Evolutionary conservation across 2,888 invertebrate species (phyloP).

Genomic region (Eremobia ochroleuca): DNA sequence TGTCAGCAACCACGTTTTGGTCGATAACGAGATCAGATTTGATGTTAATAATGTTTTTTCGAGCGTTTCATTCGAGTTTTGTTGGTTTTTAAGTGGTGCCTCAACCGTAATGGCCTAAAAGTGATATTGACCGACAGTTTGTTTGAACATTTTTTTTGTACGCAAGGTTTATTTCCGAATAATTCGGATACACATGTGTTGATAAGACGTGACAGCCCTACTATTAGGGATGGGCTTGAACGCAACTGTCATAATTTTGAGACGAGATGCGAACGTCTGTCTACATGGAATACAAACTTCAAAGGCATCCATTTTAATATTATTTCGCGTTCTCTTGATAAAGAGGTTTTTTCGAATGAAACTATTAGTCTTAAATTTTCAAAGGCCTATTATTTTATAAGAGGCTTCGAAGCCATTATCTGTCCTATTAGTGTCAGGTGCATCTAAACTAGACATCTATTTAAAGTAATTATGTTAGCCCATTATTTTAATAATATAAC

Average conservation of each 20-base stretch:
- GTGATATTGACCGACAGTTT: constrained; percentile 68
- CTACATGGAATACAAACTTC: neutral
- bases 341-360: neutral
- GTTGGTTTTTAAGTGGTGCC: constrained; percentile 68
- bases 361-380: constrained; percentile 4
- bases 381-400: constrained; percentile 14
- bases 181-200: constrained; percentile 50
- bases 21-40: constrained; percentile 71
- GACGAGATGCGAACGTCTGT: constrained; percentile 11
- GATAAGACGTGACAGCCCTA: constrained; percentile 48
- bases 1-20: constrained; percentile 68
- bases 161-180: constrained; percentile 54
- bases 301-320: constrained; percentile 9
- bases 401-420: constrained; percentile 6
- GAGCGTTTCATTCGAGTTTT: constrained; percentile 67
- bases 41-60: constrained; percentile 70
- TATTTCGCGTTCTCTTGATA: constrained; percentile 21
- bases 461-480: neutral
- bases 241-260: constrained; percentile 19
- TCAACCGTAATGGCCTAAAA: constrained; percentile 67
- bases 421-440: constrained; percentile 35
- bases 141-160: constrained; percentile 55
- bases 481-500: constrained; percentile 26
- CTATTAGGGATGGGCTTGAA: constrained; percentile 23
- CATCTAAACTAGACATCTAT: constrained; percentile 4